Base-by-base conservation (phyloP, 2,797 vertebrate genomes). In the Gymnopithys bicolor region DNA sequence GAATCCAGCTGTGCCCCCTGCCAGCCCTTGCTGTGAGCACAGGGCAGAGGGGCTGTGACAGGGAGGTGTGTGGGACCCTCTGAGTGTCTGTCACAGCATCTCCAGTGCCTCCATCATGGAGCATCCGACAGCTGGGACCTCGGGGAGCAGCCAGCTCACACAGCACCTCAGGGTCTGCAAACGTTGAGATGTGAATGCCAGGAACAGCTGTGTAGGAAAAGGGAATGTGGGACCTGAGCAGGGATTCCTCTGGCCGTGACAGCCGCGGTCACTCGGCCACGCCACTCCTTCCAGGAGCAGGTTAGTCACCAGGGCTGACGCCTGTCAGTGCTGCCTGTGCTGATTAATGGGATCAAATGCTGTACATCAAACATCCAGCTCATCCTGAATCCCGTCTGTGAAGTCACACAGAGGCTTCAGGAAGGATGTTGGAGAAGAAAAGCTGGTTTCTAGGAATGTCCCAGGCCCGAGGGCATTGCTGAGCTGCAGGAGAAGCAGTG, bases 391-490 rank as follows among this genome's bases (percentile, higher is more conserved):
- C 64, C 63, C 2, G 22, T 15, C 66, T 4, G 15, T 67, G 74
- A 80, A 32, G 69, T 69, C 81, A 80, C 66, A 32, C 13, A 2
- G 74, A 68, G 78, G 63, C 71, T 70, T 55, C 68, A 32, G 75
- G 89, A 55, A 90, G 85, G 82, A 81, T 74, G 87, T 45, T 11
- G 9, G 69, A 93, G 94, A 70, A 94, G 95, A 84, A 93, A 88
- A 94, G 91, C 94, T 87, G 91, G 91, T 95, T 93, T 70, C 92
- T 76, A 94, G 84, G 95, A 96, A 96, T 87, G 92, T 80, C 88
- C n/a, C 76, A 43, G 60, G 66, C 95, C 13, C 0, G 56, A 89
- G 79, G 88, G 60, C 48, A 60, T 17, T n/a, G 48, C 90, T 64
- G 80, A 84, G 74, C 87, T 58, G 59, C 5, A 0, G 71, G 48